phyloP scores from a whole-genome alignment of 1,140 invertebrate genomes.

The Ceratosolen fusciceps region DNA sequence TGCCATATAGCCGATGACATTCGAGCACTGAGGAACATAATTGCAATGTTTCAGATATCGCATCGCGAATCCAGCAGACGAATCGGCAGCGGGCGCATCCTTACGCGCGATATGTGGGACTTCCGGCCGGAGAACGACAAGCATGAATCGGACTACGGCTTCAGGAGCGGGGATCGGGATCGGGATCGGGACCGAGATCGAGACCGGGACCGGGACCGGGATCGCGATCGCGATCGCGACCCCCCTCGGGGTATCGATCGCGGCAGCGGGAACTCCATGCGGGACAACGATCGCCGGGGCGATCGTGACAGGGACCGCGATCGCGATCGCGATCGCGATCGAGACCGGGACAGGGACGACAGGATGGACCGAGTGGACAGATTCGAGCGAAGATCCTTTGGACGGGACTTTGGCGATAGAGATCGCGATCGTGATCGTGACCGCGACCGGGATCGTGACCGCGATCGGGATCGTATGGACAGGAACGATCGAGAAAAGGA shows the following conservation, averaged over 20 bases:
- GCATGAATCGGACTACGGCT: constrained; percentile 65
- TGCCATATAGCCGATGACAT: no score
- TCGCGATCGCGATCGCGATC: constrained; percentile 56
- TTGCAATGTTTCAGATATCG: constrained; percentile 60
- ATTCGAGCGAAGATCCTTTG: constrained; percentile 74
- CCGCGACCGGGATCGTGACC: constrained; percentile 61
- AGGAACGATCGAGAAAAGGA: constrained; percentile 41
- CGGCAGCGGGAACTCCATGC: constrained; percentile 49
- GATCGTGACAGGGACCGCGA: constrained; percentile 65
- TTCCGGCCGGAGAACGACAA: constrained; percentile 70
- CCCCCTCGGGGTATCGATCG: constrained; percentile 52
- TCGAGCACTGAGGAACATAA: no score
- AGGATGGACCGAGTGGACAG: constrained; percentile 61
- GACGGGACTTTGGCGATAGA: constrained; percentile 68
- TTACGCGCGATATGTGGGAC: constrained; percentile 78
- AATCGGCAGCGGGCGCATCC: constrained; percentile 85
- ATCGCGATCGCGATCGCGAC: constrained; percentile 64
- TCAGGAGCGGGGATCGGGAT: constrained; percentile 59
- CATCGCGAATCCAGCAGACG: constrained; percentile 74
- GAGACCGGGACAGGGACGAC: constrained; percentile 49
- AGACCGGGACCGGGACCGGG: constrained; percentile 50
- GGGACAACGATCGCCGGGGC: constrained; percentile 63
- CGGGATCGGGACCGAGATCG: constrained; percentile 63
- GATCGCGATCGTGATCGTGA: constrained; percentile 64
- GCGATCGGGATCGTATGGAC: constrained; percentile 57